Evolutionary conservation across 2,888 invertebrate species (phyloP).

Genomic region (Auanema sp.): DNA sequence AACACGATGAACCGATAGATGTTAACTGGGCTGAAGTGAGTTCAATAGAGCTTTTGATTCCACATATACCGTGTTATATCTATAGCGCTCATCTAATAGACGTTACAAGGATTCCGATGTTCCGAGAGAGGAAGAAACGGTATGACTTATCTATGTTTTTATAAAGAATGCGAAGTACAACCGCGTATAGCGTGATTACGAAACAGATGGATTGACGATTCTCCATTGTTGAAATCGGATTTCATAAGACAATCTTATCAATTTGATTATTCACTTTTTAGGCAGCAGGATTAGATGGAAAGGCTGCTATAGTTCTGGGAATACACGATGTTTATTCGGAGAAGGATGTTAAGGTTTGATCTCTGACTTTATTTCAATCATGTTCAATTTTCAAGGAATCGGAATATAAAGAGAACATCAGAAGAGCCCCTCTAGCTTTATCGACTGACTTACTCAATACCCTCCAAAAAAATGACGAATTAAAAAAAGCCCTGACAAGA

Average conservation of each 20-base stretch:
- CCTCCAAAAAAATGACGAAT: conserved; percentile 30
- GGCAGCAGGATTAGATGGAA: conserved; percentile 27
- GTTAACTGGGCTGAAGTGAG: too few relatives aligned
- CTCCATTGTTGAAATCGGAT: too few relatives aligned
- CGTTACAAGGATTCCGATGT: conserved; percentile 1
- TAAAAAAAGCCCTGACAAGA: conserved; percentile 25
- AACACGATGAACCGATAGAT: conserved; percentile 11
- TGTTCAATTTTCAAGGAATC: neutral
- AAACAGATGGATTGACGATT: conserved; percentile 5
- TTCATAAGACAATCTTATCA: too few relatives aligned
- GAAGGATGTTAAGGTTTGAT: conserved; percentile 23
- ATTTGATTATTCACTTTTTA: too few relatives aligned
- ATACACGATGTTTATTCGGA: conserved; percentile 33
- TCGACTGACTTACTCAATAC: conserved; percentile 32
- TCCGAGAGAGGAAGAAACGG: conserved; percentile 17
- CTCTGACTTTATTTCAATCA: neutral
- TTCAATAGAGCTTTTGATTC: too few relatives aligned
- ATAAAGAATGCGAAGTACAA: neutral
- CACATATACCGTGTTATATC: too few relatives aligned
- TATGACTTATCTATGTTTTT: neutral
- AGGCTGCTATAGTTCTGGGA: conserved; percentile 37
- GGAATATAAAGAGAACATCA: conserved; percentile 23
- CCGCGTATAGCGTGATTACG: too few relatives aligned
- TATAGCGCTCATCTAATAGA: too few relatives aligned
- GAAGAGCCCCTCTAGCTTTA: conserved; percentile 29